These are phyloP conservation scores for Philonicus albiceps DNA, from an alignment of 2,888 invertebrate species.

Conservation along the genomic window DNA sequence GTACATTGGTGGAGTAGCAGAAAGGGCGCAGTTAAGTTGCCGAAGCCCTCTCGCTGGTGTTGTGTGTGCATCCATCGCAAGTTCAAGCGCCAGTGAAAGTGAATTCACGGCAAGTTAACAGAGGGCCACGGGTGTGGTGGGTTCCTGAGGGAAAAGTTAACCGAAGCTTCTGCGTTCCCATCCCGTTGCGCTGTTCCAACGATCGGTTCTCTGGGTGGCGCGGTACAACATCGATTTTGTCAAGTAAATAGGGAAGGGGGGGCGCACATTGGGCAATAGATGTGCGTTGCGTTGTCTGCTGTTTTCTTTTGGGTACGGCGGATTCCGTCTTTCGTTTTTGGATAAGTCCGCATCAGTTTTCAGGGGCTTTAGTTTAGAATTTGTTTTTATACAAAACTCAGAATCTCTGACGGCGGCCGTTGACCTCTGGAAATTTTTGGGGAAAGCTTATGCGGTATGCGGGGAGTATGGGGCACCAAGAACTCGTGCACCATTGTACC, in stretches of 20 bases:
- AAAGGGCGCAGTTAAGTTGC: neutral
- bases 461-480: neutral
- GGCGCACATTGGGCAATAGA: constrained; percentile 21
- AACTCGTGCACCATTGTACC: constrained; percentile 24
- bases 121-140: neutral
- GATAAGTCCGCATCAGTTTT: neutral
- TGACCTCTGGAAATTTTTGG: neutral
- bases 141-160: constrained; percentile 36
- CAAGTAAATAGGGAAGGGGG: constrained; percentile 27
- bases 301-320: neutral
- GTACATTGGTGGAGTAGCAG: neutral
- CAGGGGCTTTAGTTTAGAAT: constrained; percentile 9
- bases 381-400: neutral
- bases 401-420: neutral
- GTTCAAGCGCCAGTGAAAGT: constrained; percentile 39
- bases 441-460: neutral
- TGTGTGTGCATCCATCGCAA: constrained; percentile 6
- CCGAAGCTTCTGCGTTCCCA: neutral
- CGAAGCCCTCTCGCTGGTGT: neutral
- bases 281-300: constrained; percentile 22
- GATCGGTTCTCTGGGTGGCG: neutral
- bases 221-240: constrained; percentile 27
- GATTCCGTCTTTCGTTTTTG: neutral
- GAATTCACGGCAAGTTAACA: neutral
- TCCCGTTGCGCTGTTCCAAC: neutral